phyloP scores from a whole-genome alignment of 2,797 vertebrate genomes.

The Semotilus atromaculatus region DNA sequence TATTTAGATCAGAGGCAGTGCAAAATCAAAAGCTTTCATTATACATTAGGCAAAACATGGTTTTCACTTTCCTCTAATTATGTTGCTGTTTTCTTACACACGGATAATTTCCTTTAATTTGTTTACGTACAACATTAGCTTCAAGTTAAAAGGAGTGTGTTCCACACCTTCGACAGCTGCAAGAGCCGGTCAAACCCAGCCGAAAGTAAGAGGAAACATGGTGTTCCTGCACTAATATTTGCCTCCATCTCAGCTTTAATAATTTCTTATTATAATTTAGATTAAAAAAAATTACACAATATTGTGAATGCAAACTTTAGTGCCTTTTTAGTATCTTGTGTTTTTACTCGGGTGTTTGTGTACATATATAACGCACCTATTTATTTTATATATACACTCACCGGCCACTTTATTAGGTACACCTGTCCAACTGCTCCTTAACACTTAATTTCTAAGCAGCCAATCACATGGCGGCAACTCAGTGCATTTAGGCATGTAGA shows the following conservation, averaged over 20 bases:
- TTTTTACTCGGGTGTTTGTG: too few relatives aligned
- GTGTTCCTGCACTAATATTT: constrained; percentile 39
- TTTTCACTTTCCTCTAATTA: constrained; percentile 52
- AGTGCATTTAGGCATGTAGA: too few relatives aligned
- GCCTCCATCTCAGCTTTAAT: background rate
- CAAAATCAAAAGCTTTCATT: constrained; percentile 35
- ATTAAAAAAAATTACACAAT: background rate
- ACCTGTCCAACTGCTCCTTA: too few relatives aligned
- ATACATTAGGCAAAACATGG: constrained; percentile 38
- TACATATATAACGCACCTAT: background rate
- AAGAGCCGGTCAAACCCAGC: constrained; percentile 23
- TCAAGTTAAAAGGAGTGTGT: constrained; percentile 42
- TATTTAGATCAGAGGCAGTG: background rate
- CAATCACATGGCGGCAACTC: too few relatives aligned
- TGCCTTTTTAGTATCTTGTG: background rate
- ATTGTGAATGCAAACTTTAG: background rate
- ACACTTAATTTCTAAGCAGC: too few relatives aligned
- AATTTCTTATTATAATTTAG: background rate
- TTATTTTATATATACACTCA: too few relatives aligned
- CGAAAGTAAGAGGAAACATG: constrained; percentile 16
- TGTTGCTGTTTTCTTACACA: constrained; percentile 50
- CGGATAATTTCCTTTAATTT: constrained; percentile 55
- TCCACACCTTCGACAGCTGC: constrained; percentile 24
- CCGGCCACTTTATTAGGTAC: too few relatives aligned
- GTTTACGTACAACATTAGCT: constrained; percentile 52